Conservation (phyloP, 2,113 vertebrate species). For the Pseudonaja textilis region DNA sequence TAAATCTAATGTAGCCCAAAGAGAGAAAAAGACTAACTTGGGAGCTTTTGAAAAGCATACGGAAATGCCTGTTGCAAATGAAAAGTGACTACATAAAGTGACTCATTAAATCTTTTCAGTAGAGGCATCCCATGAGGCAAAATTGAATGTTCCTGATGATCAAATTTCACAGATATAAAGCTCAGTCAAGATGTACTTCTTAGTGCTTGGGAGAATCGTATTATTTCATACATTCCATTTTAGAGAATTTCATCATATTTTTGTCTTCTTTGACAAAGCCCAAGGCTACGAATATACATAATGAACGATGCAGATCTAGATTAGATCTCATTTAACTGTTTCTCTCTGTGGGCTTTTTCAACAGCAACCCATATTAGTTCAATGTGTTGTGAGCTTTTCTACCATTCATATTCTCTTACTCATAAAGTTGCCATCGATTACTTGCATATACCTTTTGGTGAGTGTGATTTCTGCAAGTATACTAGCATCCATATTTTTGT, state of each 20-base stretch:
- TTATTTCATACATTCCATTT: conserved; percentile 36
- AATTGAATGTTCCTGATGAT: conserved; percentile 24
- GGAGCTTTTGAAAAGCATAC: conserved; percentile 39
- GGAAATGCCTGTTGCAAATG: conserved; percentile 50
- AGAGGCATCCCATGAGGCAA: conserved; percentile 40
- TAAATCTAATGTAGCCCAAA: conserved; percentile 44
- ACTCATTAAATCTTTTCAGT: conserved; percentile 53
- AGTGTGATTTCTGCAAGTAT: neutral
- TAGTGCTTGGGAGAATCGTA: conserved; percentile 49
- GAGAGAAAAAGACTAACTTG: conserved; percentile 24
- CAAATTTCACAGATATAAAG: conserved; percentile 6
- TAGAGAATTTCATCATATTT: conserved; percentile 35
- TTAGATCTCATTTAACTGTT: conserved; percentile 41
- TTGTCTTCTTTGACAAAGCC: conserved; percentile 39
- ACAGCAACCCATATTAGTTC: conserved; percentile 27
- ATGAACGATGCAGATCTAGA: conserved; percentile 26
- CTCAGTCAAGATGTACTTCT: conserved; percentile 30
- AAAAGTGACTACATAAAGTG: conserved; percentile 56
- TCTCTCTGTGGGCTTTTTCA: conserved; percentile 44
- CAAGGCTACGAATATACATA: conserved; percentile 24
- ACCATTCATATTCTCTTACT: neutral
- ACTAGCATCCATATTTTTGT: neutral
- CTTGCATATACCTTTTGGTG: neutral
- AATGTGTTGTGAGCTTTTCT: conserved; percentile 39
- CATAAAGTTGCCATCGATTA: neutral